These are phyloP conservation scores for Porites rus DNA, from an alignment of 92 coral and sea anemone species.

Conservation along the genomic window DNA sequence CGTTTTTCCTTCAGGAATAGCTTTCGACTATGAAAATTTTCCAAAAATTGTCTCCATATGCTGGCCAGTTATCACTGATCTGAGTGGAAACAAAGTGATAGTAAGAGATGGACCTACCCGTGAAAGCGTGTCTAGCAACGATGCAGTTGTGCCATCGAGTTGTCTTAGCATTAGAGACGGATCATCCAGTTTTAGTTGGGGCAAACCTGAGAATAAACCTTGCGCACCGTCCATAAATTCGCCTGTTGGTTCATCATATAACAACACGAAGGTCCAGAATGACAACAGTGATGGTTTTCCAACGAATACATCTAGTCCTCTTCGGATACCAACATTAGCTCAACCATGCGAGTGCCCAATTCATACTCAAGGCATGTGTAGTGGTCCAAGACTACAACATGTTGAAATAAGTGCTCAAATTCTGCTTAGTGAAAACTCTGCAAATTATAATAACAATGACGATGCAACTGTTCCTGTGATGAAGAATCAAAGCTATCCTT, in stretches of 20 bases:
- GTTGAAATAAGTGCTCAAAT: not conserved
- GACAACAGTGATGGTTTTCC: no score
- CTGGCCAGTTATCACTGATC: slow-evolving; percentile 23
- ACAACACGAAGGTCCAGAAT: not conserved
- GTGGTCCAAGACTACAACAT: not conserved
- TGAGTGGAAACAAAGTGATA: not conserved
- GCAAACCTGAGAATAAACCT: not conserved
- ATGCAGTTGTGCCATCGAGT: not conserved
- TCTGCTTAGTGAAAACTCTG: not conserved
- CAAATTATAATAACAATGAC: not conserved
- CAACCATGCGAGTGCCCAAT: not conserved
- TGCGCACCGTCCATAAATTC: slow-evolving; percentile 9
- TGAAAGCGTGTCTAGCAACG: not conserved
- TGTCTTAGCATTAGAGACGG: not conserved
- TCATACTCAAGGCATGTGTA: not conserved
- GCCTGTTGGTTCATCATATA: not conserved
- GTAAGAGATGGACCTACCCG: slow-evolving; percentile 7
- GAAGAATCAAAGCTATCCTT: not conserved
- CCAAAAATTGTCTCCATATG: slow-evolving; percentile 21
- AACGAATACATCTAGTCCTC: not conserved
- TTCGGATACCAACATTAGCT: not conserved
- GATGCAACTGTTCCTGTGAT: not conserved
- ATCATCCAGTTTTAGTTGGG: slow-evolving; percentile 18
- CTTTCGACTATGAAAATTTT: slow-evolving; percentile 32
- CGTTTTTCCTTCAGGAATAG: slow-evolving; percentile 22